Percentiles rank a stretch among this genome's conserved stretches.
Evolutionary conservation across 2,888 invertebrate species (phyloP).

Genomic region (Sarcophaga subvicina): DNA sequence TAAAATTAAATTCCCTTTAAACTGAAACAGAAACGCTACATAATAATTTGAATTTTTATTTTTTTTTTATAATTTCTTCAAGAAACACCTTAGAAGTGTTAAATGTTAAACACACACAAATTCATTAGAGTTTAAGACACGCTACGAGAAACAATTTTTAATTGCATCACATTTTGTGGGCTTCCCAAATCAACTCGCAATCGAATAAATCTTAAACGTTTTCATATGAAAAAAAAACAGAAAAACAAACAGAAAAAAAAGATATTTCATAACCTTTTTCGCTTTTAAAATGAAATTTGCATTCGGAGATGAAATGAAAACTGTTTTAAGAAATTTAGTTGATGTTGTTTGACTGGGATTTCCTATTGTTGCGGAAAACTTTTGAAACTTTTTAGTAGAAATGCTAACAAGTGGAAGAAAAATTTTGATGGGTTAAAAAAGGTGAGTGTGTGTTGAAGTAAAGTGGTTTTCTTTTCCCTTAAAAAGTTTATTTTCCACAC

Average conservation of each 20-base stretch:
- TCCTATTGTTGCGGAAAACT: no score
- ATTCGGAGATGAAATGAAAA: background rate
- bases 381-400: no score
- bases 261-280: conserved; percentile 13
- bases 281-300: conserved; percentile 16
- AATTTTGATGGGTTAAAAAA: no score
- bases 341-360: conserved; percentile 22
- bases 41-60: no score
- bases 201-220: conserved; percentile 19
- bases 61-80: background rate
- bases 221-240: background rate
- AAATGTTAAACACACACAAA: conserved; percentile 27
- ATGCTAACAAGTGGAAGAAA: no score
- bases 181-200: conserved; percentile 46
- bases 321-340: conserved; percentile 18
- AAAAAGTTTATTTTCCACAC: no score
- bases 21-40: no score
- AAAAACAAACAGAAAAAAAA: conserved; percentile 3
- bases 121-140: background rate
- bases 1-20: no score
- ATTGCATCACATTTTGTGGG: conserved; percentile 63
- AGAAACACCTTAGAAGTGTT: conserved; percentile 28
- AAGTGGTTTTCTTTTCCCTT: no score
- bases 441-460: no score
- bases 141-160: conserved; percentile 33